Conservation (phyloP, 2,113 vertebrate genomes). For the Hypanus sabinus region DNA sequence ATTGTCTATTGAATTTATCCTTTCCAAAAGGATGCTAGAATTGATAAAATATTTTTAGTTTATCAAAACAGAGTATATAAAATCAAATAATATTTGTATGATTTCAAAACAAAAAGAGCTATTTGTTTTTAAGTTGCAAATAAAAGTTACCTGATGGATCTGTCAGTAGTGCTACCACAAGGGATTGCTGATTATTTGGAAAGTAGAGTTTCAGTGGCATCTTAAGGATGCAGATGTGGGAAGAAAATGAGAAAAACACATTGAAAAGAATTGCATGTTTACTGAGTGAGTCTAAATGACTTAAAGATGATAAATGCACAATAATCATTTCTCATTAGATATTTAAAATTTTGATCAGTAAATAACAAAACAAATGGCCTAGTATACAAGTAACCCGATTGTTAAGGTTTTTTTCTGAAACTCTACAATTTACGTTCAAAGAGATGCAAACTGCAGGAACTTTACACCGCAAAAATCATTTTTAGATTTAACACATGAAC, state of each 20-base stretch:
- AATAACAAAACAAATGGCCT: neutral
- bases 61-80: neutral
- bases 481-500: neutral
- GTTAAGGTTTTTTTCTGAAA: neutral
- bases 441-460: neutral
- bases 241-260: neutral
- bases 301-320: neutral
- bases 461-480: neutral
- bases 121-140: neutral
- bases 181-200: slow-evolving; percentile 56
- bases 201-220: slow-evolving; percentile 75
- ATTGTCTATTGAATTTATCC: neutral
- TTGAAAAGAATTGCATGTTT: neutral
- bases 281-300: neutral
- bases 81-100: neutral
- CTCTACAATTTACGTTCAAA: neutral
- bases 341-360: neutral
- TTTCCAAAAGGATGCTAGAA: neutral
- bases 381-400: neutral
- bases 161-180: slow-evolving; percentile 61
- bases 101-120: neutral
- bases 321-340: neutral
- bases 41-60: neutral
- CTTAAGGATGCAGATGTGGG: slow-evolving; percentile 33
- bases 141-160: slow-evolving; percentile 64